phyloP scores from a whole-genome alignment of 1,140 invertebrate genomes.

The Brachionus angularis region DNA sequence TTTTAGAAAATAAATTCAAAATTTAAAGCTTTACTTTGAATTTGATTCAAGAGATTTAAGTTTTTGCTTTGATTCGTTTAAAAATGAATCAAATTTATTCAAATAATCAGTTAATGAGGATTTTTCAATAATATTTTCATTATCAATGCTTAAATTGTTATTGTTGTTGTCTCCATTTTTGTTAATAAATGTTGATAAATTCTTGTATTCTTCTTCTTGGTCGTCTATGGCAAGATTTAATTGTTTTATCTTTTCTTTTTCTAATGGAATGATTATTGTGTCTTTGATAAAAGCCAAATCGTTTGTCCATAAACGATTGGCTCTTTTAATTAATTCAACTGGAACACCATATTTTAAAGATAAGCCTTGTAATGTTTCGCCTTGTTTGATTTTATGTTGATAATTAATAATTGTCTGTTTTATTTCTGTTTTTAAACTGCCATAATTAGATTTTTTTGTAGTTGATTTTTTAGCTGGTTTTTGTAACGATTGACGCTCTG shows the following conservation, averaged over 20 bases:
- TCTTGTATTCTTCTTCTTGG: no score
- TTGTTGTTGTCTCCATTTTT: not conserved
- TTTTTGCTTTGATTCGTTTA: constrained; percentile 20
- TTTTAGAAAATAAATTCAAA: not conserved
- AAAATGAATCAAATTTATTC: constrained; percentile 30
- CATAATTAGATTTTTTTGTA: constrained; percentile 36
- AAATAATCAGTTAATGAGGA: constrained; percentile 13
- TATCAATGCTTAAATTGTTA: not conserved
- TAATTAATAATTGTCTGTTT: constrained; percentile 1
- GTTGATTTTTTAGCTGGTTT: not conserved
- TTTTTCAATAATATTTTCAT: not conserved
- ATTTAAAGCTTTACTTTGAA: constrained; percentile 1
- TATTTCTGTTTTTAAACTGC: constrained; percentile 15
- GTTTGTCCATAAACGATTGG: constrained; percentile 27
- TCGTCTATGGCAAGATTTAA: not conserved
- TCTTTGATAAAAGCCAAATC: constrained; percentile 40
- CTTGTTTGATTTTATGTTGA: constrained; percentile 12
- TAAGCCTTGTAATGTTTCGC: constrained; percentile 34
- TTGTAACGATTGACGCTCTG: not conserved
- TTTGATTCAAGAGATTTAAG: constrained; percentile 9
- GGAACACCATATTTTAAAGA: constrained; percentile 24
- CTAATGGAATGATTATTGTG: constrained; percentile 10
- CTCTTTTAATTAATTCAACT: constrained; percentile 23
- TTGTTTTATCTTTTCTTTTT: constrained; percentile 6
- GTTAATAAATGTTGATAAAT: no score